These are phyloP conservation scores for Zophobas morio DNA, from an alignment of 1,140 invertebrate species.

Conservation along the genomic window DNA sequence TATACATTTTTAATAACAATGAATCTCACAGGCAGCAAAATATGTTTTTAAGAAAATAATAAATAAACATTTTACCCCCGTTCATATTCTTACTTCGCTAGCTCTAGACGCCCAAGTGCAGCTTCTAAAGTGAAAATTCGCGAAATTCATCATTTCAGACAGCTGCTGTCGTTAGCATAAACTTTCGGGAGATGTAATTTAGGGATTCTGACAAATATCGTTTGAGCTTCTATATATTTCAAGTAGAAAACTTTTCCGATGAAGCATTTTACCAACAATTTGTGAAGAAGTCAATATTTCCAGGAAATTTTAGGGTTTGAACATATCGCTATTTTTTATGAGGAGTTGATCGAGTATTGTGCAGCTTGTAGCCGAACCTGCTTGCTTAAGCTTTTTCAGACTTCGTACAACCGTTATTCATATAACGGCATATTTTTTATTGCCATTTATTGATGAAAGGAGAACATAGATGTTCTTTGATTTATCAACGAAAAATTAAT, in stretches of 20 bases:
- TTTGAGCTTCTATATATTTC: slow-evolving; percentile 35
- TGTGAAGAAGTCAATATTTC: slow-evolving; percentile 23
- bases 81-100: not conserved
- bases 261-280: slow-evolving; percentile 29
- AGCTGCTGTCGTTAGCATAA: slow-evolving; percentile 41
- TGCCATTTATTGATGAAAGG: too few species aligned
- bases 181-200: slow-evolving; percentile 40
- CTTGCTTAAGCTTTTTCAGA: too few species aligned
- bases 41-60: not conserved
- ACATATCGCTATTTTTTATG: not conserved
- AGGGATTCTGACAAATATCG: slow-evolving; percentile 25
- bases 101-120: slow-evolving; percentile 11
- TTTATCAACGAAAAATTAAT: too few species aligned
- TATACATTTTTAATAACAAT: too few species aligned
- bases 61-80: not conserved
- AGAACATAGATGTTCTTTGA: too few species aligned
- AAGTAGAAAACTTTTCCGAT: slow-evolving; percentile 33
- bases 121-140: slow-evolving; percentile 38
- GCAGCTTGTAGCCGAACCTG: too few species aligned
- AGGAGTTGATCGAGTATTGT: not conserved
- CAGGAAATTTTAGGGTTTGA: not conserved
- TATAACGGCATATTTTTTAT: too few species aligned
- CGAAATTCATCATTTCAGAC: slow-evolving; percentile 38
- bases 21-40: too few species aligned
- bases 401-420: too few species aligned